Base-by-base conservation (phyloP, 2,888 invertebrate species). In the Sphecodes monilicornis region DNA sequence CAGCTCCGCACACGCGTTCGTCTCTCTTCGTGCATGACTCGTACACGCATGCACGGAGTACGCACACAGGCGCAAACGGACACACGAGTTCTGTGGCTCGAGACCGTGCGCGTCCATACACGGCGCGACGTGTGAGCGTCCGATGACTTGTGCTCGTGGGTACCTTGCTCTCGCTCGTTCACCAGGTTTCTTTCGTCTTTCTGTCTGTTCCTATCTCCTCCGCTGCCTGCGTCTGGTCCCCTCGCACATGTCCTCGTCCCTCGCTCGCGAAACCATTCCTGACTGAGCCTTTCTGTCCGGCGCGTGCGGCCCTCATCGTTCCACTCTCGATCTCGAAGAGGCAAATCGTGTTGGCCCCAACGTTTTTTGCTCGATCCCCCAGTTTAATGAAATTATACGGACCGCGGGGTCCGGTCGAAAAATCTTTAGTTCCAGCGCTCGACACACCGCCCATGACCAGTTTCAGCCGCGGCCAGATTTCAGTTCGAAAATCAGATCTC, bases 321-420 rank as follows among this genome's bases (percentile, higher is more conserved):
- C 88, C 90, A 92, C 91, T 93, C 92, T 92, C 93, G 91, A 92
- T 93, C 91, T 91, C 91, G 86, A 90, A 86, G 80, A 78, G 77
- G 86, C 86, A 84, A 87, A 90, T 91, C 88, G 88, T 80, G 88
- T 82, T 66, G 66, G 32, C 36, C 81, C 86, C 73, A 82, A 84
- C 73, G 80, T 76, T 81, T 89, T 86, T 87, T 86, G 80, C 88
- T 66, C 74, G 73, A 54, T 66, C 71, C 36, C 60, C 84, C 82
- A 75, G 82, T 84, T 89, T 89, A 90, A 89, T 82, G 83, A 89
- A 89, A 89, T 89, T 84, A 84, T 85, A 77, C 84, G 82, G 79
- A 78, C 82, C 43, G 41, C 36, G 26, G 69, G 41, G 26, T 41
- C 32, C 46, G 5, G 26, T 57, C 46, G 74, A 81, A 84, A 60